Conservation (phyloP, 2,888 invertebrate genomes). For the Scrobipalpa atriplicella region DNA sequence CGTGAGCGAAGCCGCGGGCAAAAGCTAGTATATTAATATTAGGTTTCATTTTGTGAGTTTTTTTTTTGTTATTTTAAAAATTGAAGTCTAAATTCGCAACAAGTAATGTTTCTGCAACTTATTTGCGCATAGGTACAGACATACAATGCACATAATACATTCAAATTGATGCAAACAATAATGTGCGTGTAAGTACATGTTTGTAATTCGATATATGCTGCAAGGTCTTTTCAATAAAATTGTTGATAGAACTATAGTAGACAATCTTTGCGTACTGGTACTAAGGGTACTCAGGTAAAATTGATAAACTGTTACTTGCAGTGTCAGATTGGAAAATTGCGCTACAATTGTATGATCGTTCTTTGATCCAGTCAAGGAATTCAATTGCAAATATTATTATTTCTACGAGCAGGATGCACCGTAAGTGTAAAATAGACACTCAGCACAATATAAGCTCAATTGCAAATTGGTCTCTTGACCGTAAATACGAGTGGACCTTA, state of each 20-base stretch:
- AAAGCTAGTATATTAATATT: no score
- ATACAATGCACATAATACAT: constrained; percentile 42
- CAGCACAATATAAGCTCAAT: no score
- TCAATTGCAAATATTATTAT: constrained; percentile 13
- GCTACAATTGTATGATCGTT: constrained; percentile 22
- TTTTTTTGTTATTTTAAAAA: no score
- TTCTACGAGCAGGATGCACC: constrained; percentile 11
- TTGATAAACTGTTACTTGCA: constrained; percentile 8
- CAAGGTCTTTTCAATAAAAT: constrained; percentile 44
- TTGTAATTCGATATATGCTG: constrained; percentile 40
- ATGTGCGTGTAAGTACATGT: no score
- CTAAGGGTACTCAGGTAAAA: constrained; percentile 17
- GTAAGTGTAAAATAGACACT: constrained; percentile 15
- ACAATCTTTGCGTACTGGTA: background rate
- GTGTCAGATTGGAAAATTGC: constrained; percentile 18
- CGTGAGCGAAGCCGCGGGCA: no score
- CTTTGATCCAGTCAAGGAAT: constrained; percentile 4
- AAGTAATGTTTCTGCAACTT: constrained; percentile 13
- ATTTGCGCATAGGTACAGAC: constrained; percentile 27
- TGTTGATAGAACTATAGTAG: background rate
- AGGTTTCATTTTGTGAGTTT: no score
- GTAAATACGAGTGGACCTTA: no score
- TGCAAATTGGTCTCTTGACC: no score
- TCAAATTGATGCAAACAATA: constrained; percentile 46
- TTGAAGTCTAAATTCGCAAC: no score